Evolutionary conservation across 37 sponge, comb jelly and placozoan species (phyloP), one percentile per base, ranked within the genome.

Genomic region (Petrosia ficiformis): DNA sequence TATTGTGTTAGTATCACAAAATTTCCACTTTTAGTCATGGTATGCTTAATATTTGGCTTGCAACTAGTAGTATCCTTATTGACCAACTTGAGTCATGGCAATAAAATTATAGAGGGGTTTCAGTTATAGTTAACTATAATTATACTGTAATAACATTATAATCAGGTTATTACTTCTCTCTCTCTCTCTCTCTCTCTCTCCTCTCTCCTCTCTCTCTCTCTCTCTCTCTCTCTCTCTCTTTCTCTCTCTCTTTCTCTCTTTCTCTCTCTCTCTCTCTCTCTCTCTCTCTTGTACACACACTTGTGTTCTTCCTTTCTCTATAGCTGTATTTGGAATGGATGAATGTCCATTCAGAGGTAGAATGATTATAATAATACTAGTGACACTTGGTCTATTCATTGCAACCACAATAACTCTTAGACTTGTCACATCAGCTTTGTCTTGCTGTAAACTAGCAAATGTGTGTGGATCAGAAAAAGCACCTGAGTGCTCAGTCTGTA

Each of bases 381-480:
- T 69, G 22, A 44, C 63, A 8, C 59, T 72, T 29, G 80, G 86
- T 0, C 19, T 21, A 44, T 24, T 86, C 2, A 48, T 86, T 41
- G 61, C 68, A 11, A 4, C 68, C 30, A 54, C 43, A 35, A 25
- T 86, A 30, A 11, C 39, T 3, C 28, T 68, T 19, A 31, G 86
- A 36, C 33, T 26, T 52, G 0, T 68, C 25, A 48, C 80, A 48
- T 86, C 86, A 33, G 29, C 59, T 58, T 31, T 67, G 33, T 77
- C 86, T 14, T 78, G 79, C 61, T 67, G 74, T 42, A 74, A 42
- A 41, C 79, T 79, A 75, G 28, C 25, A n/a, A 61, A 61, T 29
- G 11, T 11, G 5, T 61, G 22, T 29, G n/a, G n/a, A 8, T 26
- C 63, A 26, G 63, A 61, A 22, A 61, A 61, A 61, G 11, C 63